phyloP scores from a whole-genome alignment of 2,888 invertebrate genomes.

The Drosophila lutescens region DNA sequence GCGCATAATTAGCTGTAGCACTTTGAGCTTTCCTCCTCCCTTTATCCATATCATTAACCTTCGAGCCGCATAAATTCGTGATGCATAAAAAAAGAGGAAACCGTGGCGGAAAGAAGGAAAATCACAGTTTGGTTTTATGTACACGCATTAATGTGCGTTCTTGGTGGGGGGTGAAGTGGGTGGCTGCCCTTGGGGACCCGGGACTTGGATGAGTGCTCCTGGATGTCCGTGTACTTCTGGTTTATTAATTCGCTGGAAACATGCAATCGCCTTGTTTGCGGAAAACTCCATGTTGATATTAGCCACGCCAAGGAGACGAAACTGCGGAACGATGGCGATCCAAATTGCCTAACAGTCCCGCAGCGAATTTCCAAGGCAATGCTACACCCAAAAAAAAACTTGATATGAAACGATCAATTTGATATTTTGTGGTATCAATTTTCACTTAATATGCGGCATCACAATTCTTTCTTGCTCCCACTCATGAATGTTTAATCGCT shows the following conservation, averaged over 20 bases:
- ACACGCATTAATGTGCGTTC: conserved; percentile 43
- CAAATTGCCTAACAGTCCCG: conserved; percentile 6
- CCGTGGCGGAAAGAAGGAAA: conserved; percentile 44
- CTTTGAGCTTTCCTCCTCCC: conserved; percentile 17
- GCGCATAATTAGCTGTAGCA: conserved; percentile 66
- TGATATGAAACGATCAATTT: too few species aligned
- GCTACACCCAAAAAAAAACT: too few species aligned
- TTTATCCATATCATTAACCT: conserved; percentile 70
- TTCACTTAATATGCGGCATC: too few species aligned
- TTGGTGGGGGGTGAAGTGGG: background rate
- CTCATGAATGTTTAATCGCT: too few species aligned
- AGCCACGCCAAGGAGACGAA: conserved; percentile 17
- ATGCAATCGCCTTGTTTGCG: conserved; percentile 66
- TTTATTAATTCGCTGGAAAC: conserved; percentile 70
- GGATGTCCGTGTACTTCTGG: conserved; percentile 49
- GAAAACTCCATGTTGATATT: conserved; percentile 37
- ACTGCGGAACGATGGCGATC: background rate
- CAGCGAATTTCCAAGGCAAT: background rate
- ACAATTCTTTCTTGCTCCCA: too few species aligned
- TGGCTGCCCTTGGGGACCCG: conserved; percentile 15
- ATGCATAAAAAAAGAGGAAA: conserved; percentile 23
- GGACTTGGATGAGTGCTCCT: conserved; percentile 44
- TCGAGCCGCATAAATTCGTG: conserved; percentile 65
- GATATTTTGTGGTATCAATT: too few species aligned
- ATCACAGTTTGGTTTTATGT: conserved; percentile 74